Percentiles rank a stretch among this genome's conserved stretches.
These are phyloP conservation scores for Scytalopus superciliaris DNA, from an alignment of 2,113 vertebrate species.

Conservation along the genomic window DNA sequence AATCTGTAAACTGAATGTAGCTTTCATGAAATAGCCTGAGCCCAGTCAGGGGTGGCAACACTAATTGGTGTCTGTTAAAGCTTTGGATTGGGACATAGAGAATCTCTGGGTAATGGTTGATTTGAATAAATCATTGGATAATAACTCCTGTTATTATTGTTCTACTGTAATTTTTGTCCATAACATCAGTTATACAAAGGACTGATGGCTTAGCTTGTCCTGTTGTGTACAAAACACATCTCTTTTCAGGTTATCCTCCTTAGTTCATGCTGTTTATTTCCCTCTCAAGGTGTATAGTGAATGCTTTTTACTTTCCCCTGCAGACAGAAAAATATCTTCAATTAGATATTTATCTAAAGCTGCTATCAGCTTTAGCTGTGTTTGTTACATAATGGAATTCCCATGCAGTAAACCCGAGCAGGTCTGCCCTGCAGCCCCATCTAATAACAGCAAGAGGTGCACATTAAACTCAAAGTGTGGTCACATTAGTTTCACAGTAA, in stretches of 20 bases:
- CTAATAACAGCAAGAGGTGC: not conserved
- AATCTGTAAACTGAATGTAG: not conserved
- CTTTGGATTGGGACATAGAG: not conserved
- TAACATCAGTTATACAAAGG: not conserved
- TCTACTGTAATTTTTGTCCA: not conserved
- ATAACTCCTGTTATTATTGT: not conserved
- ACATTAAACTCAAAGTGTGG: slow-evolving; percentile 38
- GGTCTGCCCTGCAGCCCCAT: not conserved
- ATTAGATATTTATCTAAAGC: slow-evolving; percentile 36
- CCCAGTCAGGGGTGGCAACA: not conserved
- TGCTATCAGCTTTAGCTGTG: not conserved
- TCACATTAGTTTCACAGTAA: not conserved
- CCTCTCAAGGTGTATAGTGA: not conserved
- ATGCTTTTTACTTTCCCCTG: slow-evolving; percentile 11
- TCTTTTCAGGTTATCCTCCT: not conserved
- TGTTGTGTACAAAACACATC: not conserved
- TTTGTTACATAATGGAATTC: not conserved
- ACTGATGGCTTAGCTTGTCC: not conserved
- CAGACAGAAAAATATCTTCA: slow-evolving; percentile 31
- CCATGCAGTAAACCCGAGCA: not conserved
- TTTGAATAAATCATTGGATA: not conserved
- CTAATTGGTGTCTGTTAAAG: not conserved
- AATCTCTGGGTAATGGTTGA: not conserved
- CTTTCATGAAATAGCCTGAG: not conserved
- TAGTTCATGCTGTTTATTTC: slow-evolving; percentile 21